Conservation (phyloP, 2,797 vertebrate genomes). For the Champsocephalus gunnari region DNA sequence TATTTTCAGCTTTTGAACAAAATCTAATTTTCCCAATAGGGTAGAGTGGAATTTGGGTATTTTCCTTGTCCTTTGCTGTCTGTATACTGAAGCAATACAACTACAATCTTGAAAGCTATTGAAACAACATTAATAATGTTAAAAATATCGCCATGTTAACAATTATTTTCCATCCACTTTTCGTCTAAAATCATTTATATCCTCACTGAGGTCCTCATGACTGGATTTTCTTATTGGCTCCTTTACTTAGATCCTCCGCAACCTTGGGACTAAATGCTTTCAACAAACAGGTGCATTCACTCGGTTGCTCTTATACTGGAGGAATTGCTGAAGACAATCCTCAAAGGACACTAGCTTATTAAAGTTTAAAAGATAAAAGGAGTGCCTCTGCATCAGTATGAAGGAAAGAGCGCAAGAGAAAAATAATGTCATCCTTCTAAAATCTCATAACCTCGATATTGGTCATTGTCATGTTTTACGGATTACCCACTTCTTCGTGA, state of each 20-base stretch:
- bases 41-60: not conserved
- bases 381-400: slow-evolving; percentile 4
- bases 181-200: slow-evolving; percentile 6
- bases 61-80: not conserved
- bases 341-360: slow-evolving; percentile 49
- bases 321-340: slow-evolving; percentile 34
- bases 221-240: slow-evolving; percentile 26
- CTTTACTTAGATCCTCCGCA: slow-evolving; percentile 21
- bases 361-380: slow-evolving; percentile 45
- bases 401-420: slow-evolving; percentile 4
- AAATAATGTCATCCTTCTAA: slow-evolving; percentile 25
- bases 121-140: not conserved
- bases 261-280: slow-evolving; percentile 32
- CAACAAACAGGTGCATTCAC: slow-evolving; percentile 23
- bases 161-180: not conserved
- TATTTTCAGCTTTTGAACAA: not conserved
- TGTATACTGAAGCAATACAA: not conserved
- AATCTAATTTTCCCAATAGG: not conserved
- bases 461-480: slow-evolving; percentile 41
- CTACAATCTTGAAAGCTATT: not conserved
- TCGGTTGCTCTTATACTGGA: slow-evolving; percentile 21
- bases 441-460: slow-evolving; percentile 42
- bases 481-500: slow-evolving; percentile 33
- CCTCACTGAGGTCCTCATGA: not conserved
- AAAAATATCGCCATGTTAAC: not conserved